phyloP scores from a whole-genome alignment of 2,797 vertebrate species.

The Periparus ater region DNA sequence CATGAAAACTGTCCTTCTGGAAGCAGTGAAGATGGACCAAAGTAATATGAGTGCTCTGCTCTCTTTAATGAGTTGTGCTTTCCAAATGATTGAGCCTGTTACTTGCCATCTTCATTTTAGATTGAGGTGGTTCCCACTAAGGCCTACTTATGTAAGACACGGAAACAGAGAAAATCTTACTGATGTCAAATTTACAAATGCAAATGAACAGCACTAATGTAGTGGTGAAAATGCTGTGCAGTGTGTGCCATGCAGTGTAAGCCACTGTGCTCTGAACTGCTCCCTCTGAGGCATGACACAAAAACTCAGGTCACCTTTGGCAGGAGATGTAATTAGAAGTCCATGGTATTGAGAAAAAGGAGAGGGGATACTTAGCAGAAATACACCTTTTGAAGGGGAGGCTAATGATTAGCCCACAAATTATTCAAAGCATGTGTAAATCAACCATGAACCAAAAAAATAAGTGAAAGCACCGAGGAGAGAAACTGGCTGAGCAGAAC shows the following conservation, averaged over 20 bases:
- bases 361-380: background rate
- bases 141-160: background rate
- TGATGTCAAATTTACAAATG: background rate
- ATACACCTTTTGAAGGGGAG: background rate
- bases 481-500: background rate
- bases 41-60: background rate
- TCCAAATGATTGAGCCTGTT: background rate
- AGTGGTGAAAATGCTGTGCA: background rate
- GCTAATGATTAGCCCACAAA: background rate
- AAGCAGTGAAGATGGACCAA: slow-evolving; percentile 11
- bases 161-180: background rate
- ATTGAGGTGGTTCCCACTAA: background rate
- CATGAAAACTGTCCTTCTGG: slow-evolving; percentile 11
- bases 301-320: background rate
- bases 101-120: background rate
- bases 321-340: background rate
- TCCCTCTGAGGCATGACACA: background rate
- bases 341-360: background rate
- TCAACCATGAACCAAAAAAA: background rate
- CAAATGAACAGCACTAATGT: background rate
- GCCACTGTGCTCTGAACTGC: background rate
- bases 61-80: background rate
- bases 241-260: background rate
- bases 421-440: background rate
- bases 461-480: background rate